phyloP scores from a whole-genome alignment of 2,797 vertebrate species.

The Pseudochromis fuscus region DNA sequence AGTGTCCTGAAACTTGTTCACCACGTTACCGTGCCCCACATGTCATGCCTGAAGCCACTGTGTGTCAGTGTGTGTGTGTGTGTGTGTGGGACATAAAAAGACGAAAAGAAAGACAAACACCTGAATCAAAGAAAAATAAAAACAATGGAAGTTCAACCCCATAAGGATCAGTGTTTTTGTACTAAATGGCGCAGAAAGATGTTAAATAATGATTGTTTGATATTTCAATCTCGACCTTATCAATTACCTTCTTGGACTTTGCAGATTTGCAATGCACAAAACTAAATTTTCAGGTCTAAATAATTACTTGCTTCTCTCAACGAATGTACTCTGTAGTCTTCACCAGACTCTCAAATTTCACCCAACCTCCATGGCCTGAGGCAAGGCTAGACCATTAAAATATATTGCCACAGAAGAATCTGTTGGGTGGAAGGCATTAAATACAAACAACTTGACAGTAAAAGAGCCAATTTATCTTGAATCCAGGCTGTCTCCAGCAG shows the following conservation, averaged over 20 bases:
- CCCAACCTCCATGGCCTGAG: constrained; percentile 53
- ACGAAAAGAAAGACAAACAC: constrained; percentile 22
- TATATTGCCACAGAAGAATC: constrained; percentile 72
- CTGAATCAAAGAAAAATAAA: constrained; percentile 10
- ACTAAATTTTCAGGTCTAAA: neutral
- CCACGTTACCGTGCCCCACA: constrained; percentile 66
- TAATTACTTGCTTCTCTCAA: constrained; percentile 25
- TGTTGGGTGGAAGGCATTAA: constrained; percentile 75
- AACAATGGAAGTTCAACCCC: neutral
- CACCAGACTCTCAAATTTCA: constrained; percentile 57
- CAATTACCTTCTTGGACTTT: constrained; percentile 3
- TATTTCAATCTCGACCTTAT: neutral
- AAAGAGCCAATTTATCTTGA: constrained; percentile 75
- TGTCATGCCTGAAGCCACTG: constrained; percentile 50
- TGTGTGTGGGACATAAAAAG: constrained; percentile 20
- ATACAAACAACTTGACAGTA: constrained; percentile 79
- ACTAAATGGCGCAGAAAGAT: neutral
- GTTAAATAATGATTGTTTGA: neutral
- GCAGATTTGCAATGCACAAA: constrained; percentile 1
- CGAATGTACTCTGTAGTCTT: constrained; percentile 46
- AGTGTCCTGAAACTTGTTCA: constrained; percentile 72
- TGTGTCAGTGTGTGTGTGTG: constrained; percentile 38
- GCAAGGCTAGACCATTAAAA: constrained; percentile 77
- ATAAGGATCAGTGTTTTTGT: constrained; percentile 3
- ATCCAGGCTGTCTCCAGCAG: constrained; percentile 51